Conservation (phyloP, 2,888 invertebrate genomes). For the Clunio marinus region DNA sequence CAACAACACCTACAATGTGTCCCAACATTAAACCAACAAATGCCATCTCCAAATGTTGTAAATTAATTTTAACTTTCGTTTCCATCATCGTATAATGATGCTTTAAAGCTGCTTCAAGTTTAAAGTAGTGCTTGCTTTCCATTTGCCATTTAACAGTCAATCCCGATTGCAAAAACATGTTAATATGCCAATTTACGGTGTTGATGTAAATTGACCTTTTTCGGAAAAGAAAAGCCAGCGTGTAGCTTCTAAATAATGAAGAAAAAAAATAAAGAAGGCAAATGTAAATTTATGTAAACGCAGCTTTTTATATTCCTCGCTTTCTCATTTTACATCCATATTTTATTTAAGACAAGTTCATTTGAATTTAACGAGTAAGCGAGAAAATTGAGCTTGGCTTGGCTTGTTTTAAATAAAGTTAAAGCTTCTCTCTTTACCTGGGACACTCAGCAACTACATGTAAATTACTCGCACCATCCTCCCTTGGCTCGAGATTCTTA, state of each 20-base stretch:
- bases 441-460: conserved; percentile 41
- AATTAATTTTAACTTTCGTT: conserved; percentile 38
- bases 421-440: too few species aligned
- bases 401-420: too few species aligned
- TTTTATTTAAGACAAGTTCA: neutral
- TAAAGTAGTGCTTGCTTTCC: conserved; percentile 40
- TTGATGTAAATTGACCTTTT: conserved; percentile 42
- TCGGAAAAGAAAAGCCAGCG: conserved; percentile 40
- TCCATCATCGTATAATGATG: conserved; percentile 34
- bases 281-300: conserved; percentile 15
- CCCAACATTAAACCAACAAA: conserved; percentile 40
- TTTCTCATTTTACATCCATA: neutral
- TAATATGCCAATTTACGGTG: conserved; percentile 40
- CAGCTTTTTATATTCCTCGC: too few species aligned
- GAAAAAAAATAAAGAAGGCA: neutral
- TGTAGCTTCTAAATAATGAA: neutral
- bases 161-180: conserved; percentile 40
- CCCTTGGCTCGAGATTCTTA: conserved; percentile 17
- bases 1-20: conserved; percentile 17
- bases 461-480: conserved; percentile 40
- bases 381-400: too few species aligned
- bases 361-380: too few species aligned
- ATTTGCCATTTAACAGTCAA: conserved; percentile 41
- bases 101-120: conserved; percentile 38
- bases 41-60: conserved; percentile 41